Base-by-base conservation (phyloP, 2,888 invertebrate species). In the Drosophila kambysellisi region DNA sequence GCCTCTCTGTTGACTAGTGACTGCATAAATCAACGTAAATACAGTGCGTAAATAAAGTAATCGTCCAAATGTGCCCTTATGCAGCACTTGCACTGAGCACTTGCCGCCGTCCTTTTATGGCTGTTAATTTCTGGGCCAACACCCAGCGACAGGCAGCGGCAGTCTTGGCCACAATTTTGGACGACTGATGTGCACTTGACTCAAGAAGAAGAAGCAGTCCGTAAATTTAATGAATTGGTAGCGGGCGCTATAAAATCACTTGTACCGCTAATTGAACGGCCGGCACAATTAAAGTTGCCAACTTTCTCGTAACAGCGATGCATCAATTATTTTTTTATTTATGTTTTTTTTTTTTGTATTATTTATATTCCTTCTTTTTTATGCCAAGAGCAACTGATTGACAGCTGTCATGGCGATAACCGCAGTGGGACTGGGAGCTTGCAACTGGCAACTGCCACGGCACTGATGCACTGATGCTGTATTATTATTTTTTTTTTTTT, bases 391-490 rank as follows among this genome's bases (percentile, higher is more conserved):
- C 60, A 64, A 66, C 50, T 85, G 84, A 89, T 88, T 89, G 89
- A 91, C 89, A 88, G 91, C 89, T 89, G 89, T 89, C 89, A 90
- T 68, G 88, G 76, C 81, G 91, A 89, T 91, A 90, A 85, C 88
- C 82, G 84, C 89, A 73, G 59, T 77, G 88, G 88, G 89, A 85
- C 83, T 74, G 74, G 46, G 30, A 60, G 72, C 56, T 67, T 58
- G 25, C 51, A 32, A 48, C 58, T 70, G 46, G 62, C 29, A 35
- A 46, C 32, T 63, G 39, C 70, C 64, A 60, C 50, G 69, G 67
- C 57, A 62, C 20, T 25, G 20, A 69, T 66, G 72, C 71, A 69
- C 51, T 43, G 57, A 53, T 57, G 70, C 56, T 32, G 62, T 51
- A 25, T 25, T 25, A 25, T 25, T 25, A 25, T 25, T 25, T 25